Evolutionary conservation across 2,888 invertebrate species (phyloP).

Genomic region (Diarsia brunnea): DNA sequence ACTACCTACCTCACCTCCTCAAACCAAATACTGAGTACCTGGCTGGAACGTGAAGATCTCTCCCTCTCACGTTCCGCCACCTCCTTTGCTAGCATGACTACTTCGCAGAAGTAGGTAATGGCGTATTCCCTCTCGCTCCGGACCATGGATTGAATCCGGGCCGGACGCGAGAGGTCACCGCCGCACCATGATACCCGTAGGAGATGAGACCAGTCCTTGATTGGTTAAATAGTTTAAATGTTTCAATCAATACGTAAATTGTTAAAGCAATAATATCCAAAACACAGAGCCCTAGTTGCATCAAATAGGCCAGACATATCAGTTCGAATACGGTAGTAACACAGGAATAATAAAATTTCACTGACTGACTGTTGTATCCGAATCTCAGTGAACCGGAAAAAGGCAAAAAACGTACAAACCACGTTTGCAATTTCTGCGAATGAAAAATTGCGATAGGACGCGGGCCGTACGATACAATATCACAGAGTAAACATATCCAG

Average conservation of each 20-base stretch:
- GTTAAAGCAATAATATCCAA: not conserved
- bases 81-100: no score
- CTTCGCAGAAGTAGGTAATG: no score
- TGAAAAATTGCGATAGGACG: slow-evolving; percentile 61
- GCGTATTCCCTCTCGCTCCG: no score
- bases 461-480: slow-evolving; percentile 24
- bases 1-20: not conserved
- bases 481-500: slow-evolving; percentile 2
- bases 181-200: not conserved
- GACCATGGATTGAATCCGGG: no score
- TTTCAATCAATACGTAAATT: not conserved
- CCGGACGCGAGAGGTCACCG: no score
- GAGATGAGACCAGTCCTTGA: not conserved
- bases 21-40: not conserved
- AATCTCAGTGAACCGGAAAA: slow-evolving; percentile 68
- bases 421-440: slow-evolving; percentile 64
- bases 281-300: not conserved
- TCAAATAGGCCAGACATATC: slow-evolving; percentile 25
- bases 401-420: slow-evolving; percentile 53
- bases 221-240: not conserved
- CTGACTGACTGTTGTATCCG: slow-evolving; percentile 61
- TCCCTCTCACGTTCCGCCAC: no score
- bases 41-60: no score
- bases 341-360: slow-evolving; percentile 62
- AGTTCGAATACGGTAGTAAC: slow-evolving; percentile 37